phyloP scores from a whole-genome alignment of 1,140 invertebrate species.

The Drosophila asahinai region DNA sequence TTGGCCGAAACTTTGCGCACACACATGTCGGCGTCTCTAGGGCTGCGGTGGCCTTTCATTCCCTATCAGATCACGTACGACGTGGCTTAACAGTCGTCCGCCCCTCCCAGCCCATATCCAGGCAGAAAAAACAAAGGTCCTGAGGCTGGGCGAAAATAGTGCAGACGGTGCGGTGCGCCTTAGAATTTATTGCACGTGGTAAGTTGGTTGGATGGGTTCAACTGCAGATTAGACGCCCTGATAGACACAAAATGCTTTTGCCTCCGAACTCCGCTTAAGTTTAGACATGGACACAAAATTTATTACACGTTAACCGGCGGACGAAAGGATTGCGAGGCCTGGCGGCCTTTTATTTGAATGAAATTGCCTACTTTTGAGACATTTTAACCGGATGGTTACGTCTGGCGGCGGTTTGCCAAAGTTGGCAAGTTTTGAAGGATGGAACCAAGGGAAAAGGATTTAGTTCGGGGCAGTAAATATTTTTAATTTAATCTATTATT shows the following conservation, averaged over 20 bases:
- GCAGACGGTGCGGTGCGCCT: conserved; percentile 66
- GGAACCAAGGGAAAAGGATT: conserved; percentile 10
- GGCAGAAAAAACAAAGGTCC: conserved; percentile 45
- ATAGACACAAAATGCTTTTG: conserved; percentile 79
- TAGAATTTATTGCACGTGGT: conserved; percentile 80
- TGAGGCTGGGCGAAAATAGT: conserved; percentile 69
- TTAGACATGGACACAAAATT: conserved; percentile 74
- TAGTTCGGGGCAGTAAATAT: background rate
- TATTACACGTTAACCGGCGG: conserved; percentile 64
- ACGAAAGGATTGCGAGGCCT: conserved; percentile 8
- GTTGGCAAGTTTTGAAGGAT: conserved; percentile 46
- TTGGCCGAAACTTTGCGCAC: conserved; percentile 70
- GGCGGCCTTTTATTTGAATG: conserved; percentile 3
- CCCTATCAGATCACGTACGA: conserved; percentile 77
- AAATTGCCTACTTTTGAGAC: conserved; percentile 49
- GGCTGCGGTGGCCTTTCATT: conserved; percentile 71
- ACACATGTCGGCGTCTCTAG: conserved; percentile 38
- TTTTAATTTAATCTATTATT: background rate
- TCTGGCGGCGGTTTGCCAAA: conserved; percentile 34
- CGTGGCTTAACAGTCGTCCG: conserved; percentile 51
- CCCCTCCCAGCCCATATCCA: background rate
- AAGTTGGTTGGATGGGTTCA: conserved; percentile 72
- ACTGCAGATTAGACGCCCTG: conserved; percentile 78
- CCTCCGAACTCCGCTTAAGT: conserved; percentile 70
- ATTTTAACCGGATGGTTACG: conserved; percentile 38